phyloP scores from a whole-genome alignment of 2,113 vertebrate genomes.

The Anser cygnoides region DNA sequence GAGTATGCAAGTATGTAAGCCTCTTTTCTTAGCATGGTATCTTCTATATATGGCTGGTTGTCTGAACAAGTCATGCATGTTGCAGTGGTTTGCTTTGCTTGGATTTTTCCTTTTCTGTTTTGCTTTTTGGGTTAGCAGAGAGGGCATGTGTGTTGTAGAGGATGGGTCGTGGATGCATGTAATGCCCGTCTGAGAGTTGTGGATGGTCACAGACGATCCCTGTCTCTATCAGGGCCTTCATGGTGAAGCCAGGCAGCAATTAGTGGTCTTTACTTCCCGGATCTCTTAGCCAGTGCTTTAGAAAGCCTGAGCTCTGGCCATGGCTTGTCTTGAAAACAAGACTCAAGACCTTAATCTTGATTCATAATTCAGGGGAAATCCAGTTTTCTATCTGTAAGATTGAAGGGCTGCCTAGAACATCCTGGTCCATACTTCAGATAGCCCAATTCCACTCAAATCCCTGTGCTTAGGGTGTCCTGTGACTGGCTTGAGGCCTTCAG shows the following conservation, averaged over 20 bases:
- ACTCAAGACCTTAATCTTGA: neutral
- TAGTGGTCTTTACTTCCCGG: neutral
- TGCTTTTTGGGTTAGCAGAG: neutral
- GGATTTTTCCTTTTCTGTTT: neutral
- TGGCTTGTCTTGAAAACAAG: neutral
- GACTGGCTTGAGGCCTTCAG: neutral
- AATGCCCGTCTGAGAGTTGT: neutral
- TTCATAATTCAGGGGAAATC: neutral
- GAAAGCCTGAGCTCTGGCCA: neutral
- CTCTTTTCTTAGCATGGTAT: neutral
- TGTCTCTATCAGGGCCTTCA: neutral
- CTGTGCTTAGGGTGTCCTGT: neutral
- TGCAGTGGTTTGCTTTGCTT: neutral
- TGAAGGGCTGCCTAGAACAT: neutral
- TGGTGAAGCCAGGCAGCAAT: neutral
- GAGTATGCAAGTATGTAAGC: neutral
- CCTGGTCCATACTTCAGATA: neutral
- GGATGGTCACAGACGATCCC: accelerated
- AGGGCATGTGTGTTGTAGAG: neutral
- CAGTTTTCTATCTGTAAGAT: neutral
- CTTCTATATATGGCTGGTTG: neutral
- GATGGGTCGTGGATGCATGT: neutral
- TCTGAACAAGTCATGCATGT: accelerated
- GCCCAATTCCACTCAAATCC: neutral
- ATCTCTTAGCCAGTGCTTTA: neutral